Base-by-base conservation (phyloP, 2,797 vertebrate species). In the Pangasius djambal region DNA sequence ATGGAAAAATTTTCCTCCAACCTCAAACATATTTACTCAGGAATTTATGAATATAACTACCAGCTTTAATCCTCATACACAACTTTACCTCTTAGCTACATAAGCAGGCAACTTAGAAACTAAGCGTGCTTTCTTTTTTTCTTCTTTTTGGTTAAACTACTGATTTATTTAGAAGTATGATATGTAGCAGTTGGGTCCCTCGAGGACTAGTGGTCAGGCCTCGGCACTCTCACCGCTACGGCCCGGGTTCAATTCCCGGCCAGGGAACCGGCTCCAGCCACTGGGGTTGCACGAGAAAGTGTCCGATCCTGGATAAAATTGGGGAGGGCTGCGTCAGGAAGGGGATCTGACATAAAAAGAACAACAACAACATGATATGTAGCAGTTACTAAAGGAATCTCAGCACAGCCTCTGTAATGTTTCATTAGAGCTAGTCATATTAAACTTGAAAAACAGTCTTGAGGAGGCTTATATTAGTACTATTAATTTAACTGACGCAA, bases 401-500 rank as follows among this genome's bases (percentile, higher is more conserved):
- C 69, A 72, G 69, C 72, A 48, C 72, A 75, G 22, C 72, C 22
- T 28, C 22, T 75, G 22, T 75, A 75, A 48, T 22, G 77, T 18
- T 57, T 77, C 50, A 31, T 78, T 78, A 48, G 1, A 4, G 72
- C 10, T 77, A 28, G 13, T 52, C 75, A 52, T 52, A n/a, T n/a
- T 74, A 40, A 44, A 40, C 18, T 22, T 22, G 2, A 40, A 40
- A 37, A 40, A 37, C 16, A 31, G 65, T 67, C 69, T 72, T 75
- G 69, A 31, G 48, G 72, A 83, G 65, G 88, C 65, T 88, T 69
- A 48, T 31, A 44, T 78, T 88, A 55, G 59, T 37, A 57, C 59
- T 85, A 57, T 88, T 88, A 69, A 85, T 88, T 69, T 85, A 52
- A 85, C 55, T 44, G 82, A n/a, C 48, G 40, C 20, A 48, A 75